Evolutionary conservation across 2,113 vertebrate species (phyloP), one percentile per base, ranked within the genome.

Genomic region (Micronisus gabar): DNA sequence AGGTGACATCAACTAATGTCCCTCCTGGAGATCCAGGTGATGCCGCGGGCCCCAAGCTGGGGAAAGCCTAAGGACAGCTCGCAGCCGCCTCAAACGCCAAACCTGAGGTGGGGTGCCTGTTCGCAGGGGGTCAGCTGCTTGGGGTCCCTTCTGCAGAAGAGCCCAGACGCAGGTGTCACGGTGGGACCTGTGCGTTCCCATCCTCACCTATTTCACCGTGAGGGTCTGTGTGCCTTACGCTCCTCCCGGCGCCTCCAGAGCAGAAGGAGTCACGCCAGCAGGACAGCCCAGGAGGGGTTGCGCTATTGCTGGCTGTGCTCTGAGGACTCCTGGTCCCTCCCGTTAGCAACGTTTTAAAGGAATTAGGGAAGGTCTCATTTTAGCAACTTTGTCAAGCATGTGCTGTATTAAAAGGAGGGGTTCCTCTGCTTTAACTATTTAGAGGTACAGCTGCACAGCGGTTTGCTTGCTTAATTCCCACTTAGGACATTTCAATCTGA

Each of bases 21-120:
- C 40, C 15, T 79, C 12, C 17, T 30, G 43, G 47, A 63, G 8
- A 74, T 10, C 15, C 65, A 67, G 18, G 27, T 23, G 20, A 34
- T 3, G 5, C 11, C 71, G 41, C 0, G 0, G 15, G 13, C 2
- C 53, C 10, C n/a, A 14, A 23, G 7, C 45, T 9, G 6, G 23
- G 11, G 14, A 81, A 61, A 62, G 25, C 36, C 36, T 40, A 59
- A 71, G 53, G 10, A 70, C 50, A 55, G 3, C 27, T 58, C 4
- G 0, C 29, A 73, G 47, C 15, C 84, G 15, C 6, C 6, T 13
- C 7, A 13, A 4, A 48, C 1, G 0, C 6, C 58, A 48, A 58
- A 48, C 1, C 2, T 48, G 27, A 66, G 19, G 34, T 2, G 0
- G 1, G 6, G 7, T 80, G 34, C 40, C 40, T 76, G 22, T 10